Evolutionary conservation across 2,888 invertebrate species (phyloP).

Genomic region (Thecophora atra): DNA sequence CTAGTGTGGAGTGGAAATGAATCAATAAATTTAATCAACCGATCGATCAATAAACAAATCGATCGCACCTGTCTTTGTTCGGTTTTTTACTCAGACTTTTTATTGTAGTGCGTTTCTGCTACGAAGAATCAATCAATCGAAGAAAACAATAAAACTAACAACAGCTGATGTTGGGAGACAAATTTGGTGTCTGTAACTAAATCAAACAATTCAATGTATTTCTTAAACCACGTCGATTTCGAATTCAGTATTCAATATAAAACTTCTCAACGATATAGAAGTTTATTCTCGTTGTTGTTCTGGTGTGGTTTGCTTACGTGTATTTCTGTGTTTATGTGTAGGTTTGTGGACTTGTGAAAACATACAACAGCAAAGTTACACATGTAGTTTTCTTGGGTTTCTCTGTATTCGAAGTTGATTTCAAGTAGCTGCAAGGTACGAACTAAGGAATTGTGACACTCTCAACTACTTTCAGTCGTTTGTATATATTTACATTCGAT

Average conservation of each 20-base stretch:
- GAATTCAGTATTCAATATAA: slow-evolving; percentile 2
- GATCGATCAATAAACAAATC: no score
- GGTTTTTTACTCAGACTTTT: no score
- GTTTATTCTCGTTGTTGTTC: neutral
- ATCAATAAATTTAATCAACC: no score
- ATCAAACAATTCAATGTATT: slow-evolving; percentile 21
- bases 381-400: slow-evolving; percentile 9
- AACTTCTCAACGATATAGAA: neutral
- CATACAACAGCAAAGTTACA: neutral
- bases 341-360: neutral
- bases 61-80: no score
- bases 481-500: no score
- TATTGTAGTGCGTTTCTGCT: no score
- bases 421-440: slow-evolving; percentile 28
- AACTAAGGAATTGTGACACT: neutral
- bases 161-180: no score
- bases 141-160: no score
- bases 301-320: neutral
- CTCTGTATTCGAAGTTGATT: slow-evolving; percentile 16
- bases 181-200: slow-evolving; percentile 8
- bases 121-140: no score
- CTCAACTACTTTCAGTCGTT: neutral
- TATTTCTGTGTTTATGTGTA: neutral
- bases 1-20: no score
- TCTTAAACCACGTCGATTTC: neutral